Conservation (phyloP, 2,113 vertebrate genomes). For the Tricholaema leucomelas region DNA sequence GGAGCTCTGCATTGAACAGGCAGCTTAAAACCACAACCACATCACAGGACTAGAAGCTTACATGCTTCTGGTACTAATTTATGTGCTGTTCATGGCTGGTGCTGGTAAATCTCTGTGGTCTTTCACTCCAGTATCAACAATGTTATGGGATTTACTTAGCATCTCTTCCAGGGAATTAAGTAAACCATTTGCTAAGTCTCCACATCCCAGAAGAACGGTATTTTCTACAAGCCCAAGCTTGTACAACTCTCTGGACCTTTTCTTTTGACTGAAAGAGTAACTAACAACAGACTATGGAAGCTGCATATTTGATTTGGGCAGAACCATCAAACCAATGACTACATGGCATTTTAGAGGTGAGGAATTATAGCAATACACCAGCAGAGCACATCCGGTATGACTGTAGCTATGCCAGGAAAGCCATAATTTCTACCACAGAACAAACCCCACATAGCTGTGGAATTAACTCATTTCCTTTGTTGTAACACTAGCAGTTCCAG, state of each 20-base stretch:
- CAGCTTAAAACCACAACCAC: neutral
- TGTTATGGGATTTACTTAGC: neutral
- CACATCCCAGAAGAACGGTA: neutral
- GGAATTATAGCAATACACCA: neutral
- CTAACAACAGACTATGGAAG: neutral
- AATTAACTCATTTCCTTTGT: neutral
- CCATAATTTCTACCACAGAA: neutral
- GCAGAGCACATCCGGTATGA: neutral
- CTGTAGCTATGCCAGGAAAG: neutral
- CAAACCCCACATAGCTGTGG: neutral
- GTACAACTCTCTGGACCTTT: neutral
- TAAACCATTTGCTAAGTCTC: neutral
- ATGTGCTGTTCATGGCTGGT: neutral
- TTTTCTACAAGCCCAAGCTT: neutral
- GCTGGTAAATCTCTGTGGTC: neutral
- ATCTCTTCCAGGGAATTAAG: neutral
- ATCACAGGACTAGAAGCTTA: neutral
- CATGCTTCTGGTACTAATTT: neutral
- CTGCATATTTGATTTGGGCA: neutral
- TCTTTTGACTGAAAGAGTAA: neutral
- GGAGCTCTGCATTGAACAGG: neutral
- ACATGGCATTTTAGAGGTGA: neutral
- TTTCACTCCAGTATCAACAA: neutral
- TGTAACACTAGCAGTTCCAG: neutral
- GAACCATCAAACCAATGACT: neutral